Conservation (phyloP, 2,888 invertebrate genomes). For the Meiosimyza decipiens region DNA sequence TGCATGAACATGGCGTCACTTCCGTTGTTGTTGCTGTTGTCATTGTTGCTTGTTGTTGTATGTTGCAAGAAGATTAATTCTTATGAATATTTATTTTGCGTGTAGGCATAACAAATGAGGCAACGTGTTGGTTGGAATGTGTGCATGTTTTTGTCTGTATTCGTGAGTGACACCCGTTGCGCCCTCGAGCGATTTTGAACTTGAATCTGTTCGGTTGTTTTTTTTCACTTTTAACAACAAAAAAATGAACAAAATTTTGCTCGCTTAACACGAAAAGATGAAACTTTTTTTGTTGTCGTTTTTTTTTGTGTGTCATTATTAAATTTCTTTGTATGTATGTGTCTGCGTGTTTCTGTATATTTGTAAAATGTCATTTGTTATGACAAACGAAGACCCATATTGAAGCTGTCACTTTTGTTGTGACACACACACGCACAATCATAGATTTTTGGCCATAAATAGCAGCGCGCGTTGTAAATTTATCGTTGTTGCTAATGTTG, state of each 20-base stretch:
- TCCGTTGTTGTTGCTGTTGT: slow-evolving; percentile 27
- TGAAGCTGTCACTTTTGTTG: slow-evolving; percentile 8
- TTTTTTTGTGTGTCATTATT: slow-evolving; percentile 34
- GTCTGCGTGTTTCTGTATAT: slow-evolving; percentile 13
- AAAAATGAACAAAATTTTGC: slow-evolving; percentile 36
- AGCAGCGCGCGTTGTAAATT: neutral
- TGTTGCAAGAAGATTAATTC: slow-evolving; percentile 46
- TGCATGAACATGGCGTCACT: slow-evolving; percentile 25
- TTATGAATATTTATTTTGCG: slow-evolving; percentile 47
- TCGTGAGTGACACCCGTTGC: neutral
- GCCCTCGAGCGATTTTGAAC: slow-evolving; percentile 20
- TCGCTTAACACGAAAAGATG: slow-evolving; percentile 29
- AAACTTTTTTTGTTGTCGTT: slow-evolving; percentile 26
- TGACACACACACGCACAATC: slow-evolving; percentile 3
- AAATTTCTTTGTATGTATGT: slow-evolving; percentile 22
- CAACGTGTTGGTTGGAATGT: slow-evolving; percentile 12
- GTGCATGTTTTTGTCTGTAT: slow-evolving; percentile 3
- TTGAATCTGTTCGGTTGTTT: slow-evolving; percentile 32
- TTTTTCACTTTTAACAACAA: slow-evolving; percentile 13
- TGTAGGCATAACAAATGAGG: slow-evolving; percentile 40
- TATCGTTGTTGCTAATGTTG: slow-evolving; percentile 3
- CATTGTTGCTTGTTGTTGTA: slow-evolving; percentile 35
- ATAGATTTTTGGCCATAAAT: slow-evolving; percentile 12
- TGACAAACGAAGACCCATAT: slow-evolving; percentile 17
- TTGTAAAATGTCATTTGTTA: slow-evolving; percentile 25